Percentiles rank a stretch among this genome's conserved stretches.
phyloP scores from a whole-genome alignment of 2,888 invertebrate species.

The Leptinotarsa haldemani region DNA sequence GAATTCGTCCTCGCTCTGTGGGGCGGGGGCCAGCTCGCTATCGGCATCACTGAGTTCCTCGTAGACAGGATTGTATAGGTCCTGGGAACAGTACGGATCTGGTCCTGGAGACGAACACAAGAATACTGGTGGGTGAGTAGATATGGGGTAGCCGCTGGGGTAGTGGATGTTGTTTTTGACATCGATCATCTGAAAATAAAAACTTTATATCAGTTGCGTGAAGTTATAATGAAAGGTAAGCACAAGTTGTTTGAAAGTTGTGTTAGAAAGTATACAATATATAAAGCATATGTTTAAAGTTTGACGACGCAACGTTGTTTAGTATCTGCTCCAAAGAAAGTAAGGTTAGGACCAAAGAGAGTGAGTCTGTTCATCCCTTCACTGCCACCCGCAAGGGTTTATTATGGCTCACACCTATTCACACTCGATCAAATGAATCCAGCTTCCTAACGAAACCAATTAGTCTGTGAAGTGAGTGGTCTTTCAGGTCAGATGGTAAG shows the following conservation, averaged over 20 bases:
- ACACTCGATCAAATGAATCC: too few species aligned
- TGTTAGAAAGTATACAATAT: too few species aligned
- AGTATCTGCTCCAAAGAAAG: too few species aligned
- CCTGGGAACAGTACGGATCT: constrained; percentile 74
- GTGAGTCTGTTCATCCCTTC: too few species aligned
- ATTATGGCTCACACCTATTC: too few species aligned
- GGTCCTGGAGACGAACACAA: constrained; percentile 78
- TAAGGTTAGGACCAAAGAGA: too few species aligned
- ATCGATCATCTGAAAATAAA: constrained; percentile 76
- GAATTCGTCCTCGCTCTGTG: constrained; percentile 85
- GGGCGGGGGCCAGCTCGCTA: constrained; percentile 69
- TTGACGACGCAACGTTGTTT: too few species aligned
- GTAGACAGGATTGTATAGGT: constrained; percentile 82
- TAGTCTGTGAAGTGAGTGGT: too few species aligned
- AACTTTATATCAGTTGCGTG: constrained; percentile 29
- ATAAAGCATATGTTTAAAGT: too few species aligned
- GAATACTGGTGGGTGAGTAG: constrained; percentile 75
- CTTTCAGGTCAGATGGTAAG: too few species aligned
- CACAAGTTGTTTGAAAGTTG: neutral
- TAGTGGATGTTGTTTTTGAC: constrained; percentile 73
- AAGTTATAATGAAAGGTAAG: neutral
- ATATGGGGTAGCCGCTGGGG: constrained; percentile 73
- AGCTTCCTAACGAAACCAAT: too few species aligned
- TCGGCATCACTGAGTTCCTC: constrained; percentile 81
- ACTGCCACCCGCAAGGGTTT: too few species aligned